Percentiles rank a stretch among this genome's conserved stretches.
Conservation (phyloP, 2,888 invertebrate genomes). For the Pycnomerus fuliginosus region DNA sequence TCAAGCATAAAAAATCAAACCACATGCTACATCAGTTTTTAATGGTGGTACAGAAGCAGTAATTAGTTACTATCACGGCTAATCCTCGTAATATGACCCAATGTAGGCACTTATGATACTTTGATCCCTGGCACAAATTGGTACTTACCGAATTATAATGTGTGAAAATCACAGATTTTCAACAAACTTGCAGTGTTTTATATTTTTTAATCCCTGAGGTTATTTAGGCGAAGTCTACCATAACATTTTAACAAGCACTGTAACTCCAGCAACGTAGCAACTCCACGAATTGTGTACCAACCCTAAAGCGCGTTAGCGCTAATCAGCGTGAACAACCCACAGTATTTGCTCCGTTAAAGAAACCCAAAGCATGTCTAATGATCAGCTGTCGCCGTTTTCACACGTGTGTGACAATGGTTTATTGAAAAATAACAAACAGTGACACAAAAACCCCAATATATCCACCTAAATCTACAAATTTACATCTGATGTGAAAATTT, state of each 20-base stretch:
- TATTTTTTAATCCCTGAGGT: too few species aligned
- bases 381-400: slow-evolving; percentile 47
- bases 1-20: too few species aligned
- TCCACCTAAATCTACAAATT: too few species aligned
- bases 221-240: too few species aligned
- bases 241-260: slow-evolving; percentile 36
- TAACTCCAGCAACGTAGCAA: slow-evolving; percentile 17
- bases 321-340: slow-evolving; percentile 46
- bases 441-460: too few species aligned
- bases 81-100: neutral
- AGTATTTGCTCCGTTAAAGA: slow-evolving; percentile 41
- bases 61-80: neutral
- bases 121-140: neutral
- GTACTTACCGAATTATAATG: slow-evolving; percentile 1
- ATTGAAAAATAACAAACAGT: slow-evolving; percentile 22
- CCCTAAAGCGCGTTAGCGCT: slow-evolving; percentile 44
- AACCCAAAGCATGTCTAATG: slow-evolving; percentile 47
- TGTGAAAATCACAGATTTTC: too few species aligned
- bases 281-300: slow-evolving; percentile 31
- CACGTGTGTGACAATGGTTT: slow-evolving; percentile 28
- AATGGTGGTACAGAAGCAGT: too few species aligned
- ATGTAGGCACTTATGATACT: neutral
- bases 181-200: slow-evolving; percentile 13
- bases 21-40: too few species aligned
- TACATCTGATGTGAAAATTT: too few species aligned